phyloP scores from a whole-genome alignment of 2,113 vertebrate genomes.

The Megalops atlanticus region DNA sequence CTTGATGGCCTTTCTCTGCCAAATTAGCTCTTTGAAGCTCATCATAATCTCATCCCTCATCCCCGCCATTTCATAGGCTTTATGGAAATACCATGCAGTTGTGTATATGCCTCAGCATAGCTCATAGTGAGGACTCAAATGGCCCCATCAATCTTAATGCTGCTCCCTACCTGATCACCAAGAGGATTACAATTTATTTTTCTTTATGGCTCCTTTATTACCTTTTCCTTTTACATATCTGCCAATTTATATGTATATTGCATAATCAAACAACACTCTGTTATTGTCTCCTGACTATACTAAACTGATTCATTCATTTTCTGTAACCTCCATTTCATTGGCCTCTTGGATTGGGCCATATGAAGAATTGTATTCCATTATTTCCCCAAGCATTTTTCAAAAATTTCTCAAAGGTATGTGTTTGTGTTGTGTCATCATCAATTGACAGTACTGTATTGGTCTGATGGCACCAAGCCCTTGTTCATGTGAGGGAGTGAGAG shows the following conservation, averaged over 20 bases:
- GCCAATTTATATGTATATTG: constrained; percentile 31
- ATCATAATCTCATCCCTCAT: constrained; percentile 52
- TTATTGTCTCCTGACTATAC: constrained; percentile 7
- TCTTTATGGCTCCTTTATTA: constrained; percentile 49
- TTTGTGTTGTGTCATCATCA: constrained; percentile 23
- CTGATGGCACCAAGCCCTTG: constrained; percentile 5
- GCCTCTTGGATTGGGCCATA: constrained; percentile 23
- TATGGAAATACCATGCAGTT: constrained; percentile 58
- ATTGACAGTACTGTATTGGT: constrained; percentile 24
- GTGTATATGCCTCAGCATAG: constrained; percentile 38
- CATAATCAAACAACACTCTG: neutral
- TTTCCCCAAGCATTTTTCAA: constrained; percentile 17
- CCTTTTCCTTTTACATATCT: constrained; percentile 30
- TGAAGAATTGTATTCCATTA: constrained; percentile 10
- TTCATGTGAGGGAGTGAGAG: constrained; percentile 10
- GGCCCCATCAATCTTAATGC: constrained; percentile 57
- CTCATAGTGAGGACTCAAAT: constrained; percentile 44
- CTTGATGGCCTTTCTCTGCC: constrained; percentile 51
- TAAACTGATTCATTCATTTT: constrained; percentile 32
- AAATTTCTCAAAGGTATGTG: neutral
- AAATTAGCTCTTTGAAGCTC: constrained; percentile 48
- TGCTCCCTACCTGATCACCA: constrained; percentile 54
- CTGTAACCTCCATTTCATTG: constrained; percentile 11
- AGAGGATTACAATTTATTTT: constrained; percentile 43
- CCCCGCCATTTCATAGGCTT: constrained; percentile 51